phyloP scores from a whole-genome alignment of 2,797 vertebrate species.

The Halcyon badia region DNA sequence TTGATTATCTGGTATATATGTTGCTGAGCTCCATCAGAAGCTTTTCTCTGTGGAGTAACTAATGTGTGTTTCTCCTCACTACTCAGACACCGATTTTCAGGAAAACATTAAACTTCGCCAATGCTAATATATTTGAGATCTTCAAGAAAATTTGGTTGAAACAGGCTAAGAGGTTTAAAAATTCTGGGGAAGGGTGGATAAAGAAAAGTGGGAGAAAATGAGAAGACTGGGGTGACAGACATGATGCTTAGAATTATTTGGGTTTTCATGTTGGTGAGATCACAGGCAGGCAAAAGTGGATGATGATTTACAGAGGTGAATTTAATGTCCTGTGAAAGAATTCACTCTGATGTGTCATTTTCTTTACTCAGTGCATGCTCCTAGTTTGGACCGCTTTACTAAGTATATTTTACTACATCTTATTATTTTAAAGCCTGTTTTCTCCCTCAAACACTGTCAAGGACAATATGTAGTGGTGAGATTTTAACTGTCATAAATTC shows the following conservation, averaged over 20 bases:
- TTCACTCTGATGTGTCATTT: not conserved
- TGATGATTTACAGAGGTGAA: not conserved
- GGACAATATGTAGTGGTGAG: not conserved
- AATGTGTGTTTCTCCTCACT: not conserved
- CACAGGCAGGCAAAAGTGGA: not conserved
- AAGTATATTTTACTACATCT: not conserved
- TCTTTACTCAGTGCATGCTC: not conserved
- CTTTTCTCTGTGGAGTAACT: not conserved
- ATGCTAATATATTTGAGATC: not conserved
- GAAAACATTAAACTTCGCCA: not conserved
- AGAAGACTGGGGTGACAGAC: not conserved
- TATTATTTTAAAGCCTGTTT: not conserved
- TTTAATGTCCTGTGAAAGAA: not conserved
- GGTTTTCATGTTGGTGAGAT: not conserved
- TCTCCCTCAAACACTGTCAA: not conserved
- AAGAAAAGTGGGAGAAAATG: not conserved
- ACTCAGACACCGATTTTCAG: not conserved
- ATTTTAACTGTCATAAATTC: not conserved
- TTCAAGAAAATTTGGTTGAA: not conserved
- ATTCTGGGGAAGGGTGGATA: not conserved
- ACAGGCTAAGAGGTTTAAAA: not conserved
- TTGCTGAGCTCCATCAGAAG: not conserved
- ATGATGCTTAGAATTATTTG: not conserved
- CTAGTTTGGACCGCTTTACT: not conserved
- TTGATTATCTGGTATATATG: not conserved